Conservation (phyloP, 2,888 invertebrate species). For the Lamellibrachia columna region DNA sequence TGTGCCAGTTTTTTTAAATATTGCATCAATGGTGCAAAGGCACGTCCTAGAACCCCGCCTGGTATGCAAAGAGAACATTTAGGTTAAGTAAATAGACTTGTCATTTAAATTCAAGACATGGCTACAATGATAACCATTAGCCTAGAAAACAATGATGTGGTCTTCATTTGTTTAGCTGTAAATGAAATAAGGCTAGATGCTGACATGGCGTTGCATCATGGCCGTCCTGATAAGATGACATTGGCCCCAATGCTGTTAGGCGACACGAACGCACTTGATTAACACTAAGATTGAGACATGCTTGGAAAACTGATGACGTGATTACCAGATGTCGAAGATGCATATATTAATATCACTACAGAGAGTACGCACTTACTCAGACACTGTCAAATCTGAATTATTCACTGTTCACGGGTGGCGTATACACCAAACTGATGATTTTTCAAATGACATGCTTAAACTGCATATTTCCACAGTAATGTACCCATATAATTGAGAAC, state of each 20-base stretch:
- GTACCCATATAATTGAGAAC: not conserved
- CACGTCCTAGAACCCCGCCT: too few relatives aligned
- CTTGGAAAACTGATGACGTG: not conserved
- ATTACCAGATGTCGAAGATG: not conserved
- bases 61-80: too few relatives aligned
- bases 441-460: not conserved
- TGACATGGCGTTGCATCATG: not conserved
- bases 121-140: not conserved
- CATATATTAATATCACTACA: not conserved
- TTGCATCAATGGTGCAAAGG: too few relatives aligned
- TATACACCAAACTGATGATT: not conserved
- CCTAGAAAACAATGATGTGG: not conserved
- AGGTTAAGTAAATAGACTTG: too few relatives aligned
- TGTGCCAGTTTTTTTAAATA: too few relatives aligned
- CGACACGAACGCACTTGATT: not conserved
- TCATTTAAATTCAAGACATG: too few relatives aligned
- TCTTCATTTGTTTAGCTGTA: not conserved
- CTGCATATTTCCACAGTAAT: not conserved
- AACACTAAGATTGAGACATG: not conserved
- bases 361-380: not conserved
- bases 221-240: too few relatives aligned
- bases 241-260: not conserved
- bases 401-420: not conserved
- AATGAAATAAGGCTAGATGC: not conserved
- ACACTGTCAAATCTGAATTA: not conserved